A percentile compares a stretch with the other conserved stretches of the same genome.
phyloP scores from a whole-genome alignment of 2,113 vertebrate species.

The Cettia cetti region DNA sequence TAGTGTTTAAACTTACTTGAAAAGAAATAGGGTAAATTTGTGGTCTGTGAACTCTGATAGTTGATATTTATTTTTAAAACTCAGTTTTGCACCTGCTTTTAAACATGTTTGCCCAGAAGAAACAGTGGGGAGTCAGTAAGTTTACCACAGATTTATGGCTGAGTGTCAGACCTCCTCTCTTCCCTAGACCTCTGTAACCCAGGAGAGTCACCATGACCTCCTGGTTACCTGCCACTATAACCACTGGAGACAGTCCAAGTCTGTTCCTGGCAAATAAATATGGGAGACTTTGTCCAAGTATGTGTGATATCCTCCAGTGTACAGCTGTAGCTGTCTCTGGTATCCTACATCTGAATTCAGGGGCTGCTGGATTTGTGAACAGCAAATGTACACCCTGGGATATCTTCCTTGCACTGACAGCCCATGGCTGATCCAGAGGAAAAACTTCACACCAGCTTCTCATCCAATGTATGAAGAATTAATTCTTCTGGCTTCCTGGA shows the following conservation, averaged over 20 bases:
- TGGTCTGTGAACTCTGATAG: background rate
- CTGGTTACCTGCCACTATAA: background rate
- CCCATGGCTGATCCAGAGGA: background rate
- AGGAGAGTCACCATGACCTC: background rate
- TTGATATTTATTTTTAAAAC: background rate
- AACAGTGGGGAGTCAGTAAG: background rate
- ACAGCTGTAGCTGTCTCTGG: background rate
- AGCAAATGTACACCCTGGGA: background rate
- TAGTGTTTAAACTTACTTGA: background rate
- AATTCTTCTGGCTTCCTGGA: background rate
- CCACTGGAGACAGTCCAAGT: background rate
- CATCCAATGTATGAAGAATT: background rate
- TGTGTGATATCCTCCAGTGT: background rate
- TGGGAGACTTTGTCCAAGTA: background rate
- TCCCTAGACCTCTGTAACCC: background rate
- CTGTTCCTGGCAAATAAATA: background rate
- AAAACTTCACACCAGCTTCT: background rate
- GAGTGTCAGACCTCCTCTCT: background rate
- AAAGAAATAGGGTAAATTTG: background rate
- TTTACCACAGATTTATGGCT: background rate
- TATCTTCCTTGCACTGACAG: background rate
- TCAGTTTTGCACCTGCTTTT: background rate
- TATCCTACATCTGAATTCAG: background rate
- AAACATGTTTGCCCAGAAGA: background rate
- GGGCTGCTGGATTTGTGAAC: background rate